Evolutionary conservation across 2,797 vertebrate genomes (phyloP), one percentile per base, ranked within the genome.

Genomic region (Pipistrellus pygmaeus): DNA sequence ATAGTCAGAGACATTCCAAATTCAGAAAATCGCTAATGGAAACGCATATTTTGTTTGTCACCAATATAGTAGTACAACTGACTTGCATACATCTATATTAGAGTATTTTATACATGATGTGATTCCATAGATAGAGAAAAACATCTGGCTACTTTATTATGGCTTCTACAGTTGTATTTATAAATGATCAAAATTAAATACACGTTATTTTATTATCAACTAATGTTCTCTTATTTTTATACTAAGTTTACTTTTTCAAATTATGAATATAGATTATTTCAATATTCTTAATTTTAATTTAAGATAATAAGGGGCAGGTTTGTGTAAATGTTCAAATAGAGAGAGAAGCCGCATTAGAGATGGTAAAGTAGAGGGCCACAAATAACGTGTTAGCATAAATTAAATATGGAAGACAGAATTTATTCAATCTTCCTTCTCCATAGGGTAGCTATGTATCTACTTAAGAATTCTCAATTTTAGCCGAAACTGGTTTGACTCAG

Each of bases 121-220:
- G 32, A 78, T 57, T 88, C 25, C 8, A 48, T 6, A 3, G 11
- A 48, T 23, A 60, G 38, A 35, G 13, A 71, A 64, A 48, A 80
- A 55, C 3, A 57, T 73, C 2, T 85, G n/a, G 18, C 17, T 83
- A 55, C 60, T 75, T 53, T 53, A 14, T 46, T 53, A 60, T 69
- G 41, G 53, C 27, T 62, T 62, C 30, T 82, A n/a, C 0, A 38
- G 7, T 53, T 71, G 8, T 46, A 60, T 41, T 7, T 23, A 35
- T n/a, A 82, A 90, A 53, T n/a, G 18, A 64, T 23, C 17, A 85
- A 92, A 57, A 85, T 78, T 90, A 75, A 90, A 51, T 55, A 8
- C 5, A 14, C 69, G 11, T 75, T 69, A 62, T n/a, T 86, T 81
- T 20, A 64, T 95, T 76, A 27, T 76, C 32, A 77, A 76, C 32